Evolutionary conservation across 1,140 invertebrate genomes (phyloP).

Genomic region (Drosophila setifemur): DNA sequence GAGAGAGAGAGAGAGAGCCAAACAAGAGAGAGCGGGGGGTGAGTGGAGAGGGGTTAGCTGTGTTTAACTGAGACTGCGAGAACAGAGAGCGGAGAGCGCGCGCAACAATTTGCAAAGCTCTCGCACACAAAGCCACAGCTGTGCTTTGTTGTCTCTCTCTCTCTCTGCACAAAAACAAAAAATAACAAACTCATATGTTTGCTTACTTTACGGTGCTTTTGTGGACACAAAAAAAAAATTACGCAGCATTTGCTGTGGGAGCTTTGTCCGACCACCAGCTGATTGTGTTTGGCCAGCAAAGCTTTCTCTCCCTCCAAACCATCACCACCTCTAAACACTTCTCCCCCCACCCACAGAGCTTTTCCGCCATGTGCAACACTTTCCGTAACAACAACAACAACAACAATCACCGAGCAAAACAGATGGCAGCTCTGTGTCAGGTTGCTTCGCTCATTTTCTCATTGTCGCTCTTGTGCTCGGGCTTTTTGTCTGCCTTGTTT

Average conservation of each 20-base stretch:
- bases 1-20: neutral
- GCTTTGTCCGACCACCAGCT: constrained; percentile 34
- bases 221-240: constrained; percentile 20
- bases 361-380: constrained; percentile 20
- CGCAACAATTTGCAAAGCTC: constrained; percentile 43
- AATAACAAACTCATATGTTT: constrained; percentile 35
- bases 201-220: constrained; percentile 31
- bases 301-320: constrained; percentile 5
- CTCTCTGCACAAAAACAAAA: constrained; percentile 17
- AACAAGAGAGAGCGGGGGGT: neutral
- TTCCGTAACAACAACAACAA: constrained; percentile 2
- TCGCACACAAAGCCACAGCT: constrained; percentile 58
- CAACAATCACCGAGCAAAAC: constrained; percentile 30
- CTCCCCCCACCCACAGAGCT: constrained; percentile 22
- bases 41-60: neutral
- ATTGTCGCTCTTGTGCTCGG: constrained; percentile 15
- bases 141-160: constrained; percentile 51
- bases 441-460: constrained; percentile 13
- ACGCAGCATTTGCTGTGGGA: constrained; percentile 32
- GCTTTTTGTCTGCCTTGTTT: constrained; percentile 6
- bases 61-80: constrained; percentile 12
- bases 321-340: neutral
- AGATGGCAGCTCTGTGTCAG: constrained; percentile 16
- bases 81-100: constrained; percentile 13
- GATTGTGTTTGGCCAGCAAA: constrained; percentile 42